phyloP scores from a whole-genome alignment of 2,113 vertebrate genomes.

The Petaurus breviceps region DNA sequence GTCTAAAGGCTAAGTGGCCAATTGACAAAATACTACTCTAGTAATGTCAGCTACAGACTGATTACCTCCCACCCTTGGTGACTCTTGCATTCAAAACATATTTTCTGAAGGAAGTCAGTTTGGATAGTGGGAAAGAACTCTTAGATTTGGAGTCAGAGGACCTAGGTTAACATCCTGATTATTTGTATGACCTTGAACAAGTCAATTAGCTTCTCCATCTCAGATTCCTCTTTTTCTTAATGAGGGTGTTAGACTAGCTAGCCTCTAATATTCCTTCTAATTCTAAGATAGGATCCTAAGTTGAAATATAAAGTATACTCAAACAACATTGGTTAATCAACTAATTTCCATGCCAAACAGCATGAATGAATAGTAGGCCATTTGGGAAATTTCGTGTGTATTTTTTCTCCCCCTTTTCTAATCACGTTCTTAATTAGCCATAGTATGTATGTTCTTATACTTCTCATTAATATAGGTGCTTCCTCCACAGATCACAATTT shows the following conservation, averaged over 20 bases:
- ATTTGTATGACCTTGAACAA: neutral
- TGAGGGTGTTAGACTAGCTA: neutral
- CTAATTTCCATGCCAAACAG: neutral
- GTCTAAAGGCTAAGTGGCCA: neutral
- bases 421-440: neutral
- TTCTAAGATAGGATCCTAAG: neutral
- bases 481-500: neutral
- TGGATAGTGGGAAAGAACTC: neutral
- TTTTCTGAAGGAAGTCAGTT: neutral
- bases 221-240: neutral
- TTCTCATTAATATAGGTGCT: neutral
- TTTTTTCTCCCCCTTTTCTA: neutral
- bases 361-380: neutral
- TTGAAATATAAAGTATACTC: neutral
- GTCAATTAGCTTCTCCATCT: neutral
- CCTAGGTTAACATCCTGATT: neutral
- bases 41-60: neutral
- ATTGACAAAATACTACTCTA: neutral
- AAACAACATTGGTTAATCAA: neutral
- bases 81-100: neutral
- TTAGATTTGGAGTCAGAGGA: neutral
- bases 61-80: neutral
- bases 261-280: neutral
- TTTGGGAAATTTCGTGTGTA: neutral
- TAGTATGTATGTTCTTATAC: neutral